These are phyloP conservation scores for Hoplostethus atlanticus DNA, from an alignment of 2,797 vertebrate genomes.

Conservation along the genomic window DNA sequence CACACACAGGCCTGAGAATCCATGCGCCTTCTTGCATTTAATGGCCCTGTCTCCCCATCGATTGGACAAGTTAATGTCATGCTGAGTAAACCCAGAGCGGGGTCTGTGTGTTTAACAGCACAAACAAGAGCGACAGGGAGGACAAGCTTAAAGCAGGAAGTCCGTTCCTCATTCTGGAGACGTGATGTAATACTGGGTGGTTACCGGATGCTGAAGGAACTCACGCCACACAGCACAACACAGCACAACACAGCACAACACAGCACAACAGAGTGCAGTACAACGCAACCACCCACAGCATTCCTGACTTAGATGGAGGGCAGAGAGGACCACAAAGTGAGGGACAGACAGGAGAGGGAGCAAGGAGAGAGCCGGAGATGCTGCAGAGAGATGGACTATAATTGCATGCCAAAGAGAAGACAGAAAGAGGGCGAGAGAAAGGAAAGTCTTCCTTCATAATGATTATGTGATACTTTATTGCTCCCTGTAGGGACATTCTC, in stretches of 20 bases:
- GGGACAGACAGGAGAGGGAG: constrained; percentile 13
- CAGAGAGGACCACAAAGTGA: constrained; percentile 30
- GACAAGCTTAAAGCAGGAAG: constrained; percentile 13
- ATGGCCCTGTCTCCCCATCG: constrained; percentile 18
- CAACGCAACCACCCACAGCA: constrained; percentile 50
- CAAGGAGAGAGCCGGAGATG: constrained; percentile 21
- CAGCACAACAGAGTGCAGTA: background rate
- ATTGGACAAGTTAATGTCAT: constrained; percentile 25
- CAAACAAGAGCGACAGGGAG: constrained; percentile 10
- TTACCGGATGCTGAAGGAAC: constrained; percentile 19
- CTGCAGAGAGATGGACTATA: constrained; percentile 35
- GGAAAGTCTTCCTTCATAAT: constrained; percentile 13
- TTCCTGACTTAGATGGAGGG: constrained; percentile 45
- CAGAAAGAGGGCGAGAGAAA: constrained; percentile 3
- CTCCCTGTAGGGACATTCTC: constrained; percentile 5
- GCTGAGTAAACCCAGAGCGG: constrained; percentile 35
- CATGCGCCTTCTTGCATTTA: background rate
- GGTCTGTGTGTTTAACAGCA: background rate
- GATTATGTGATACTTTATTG: no score
- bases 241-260: background rate
- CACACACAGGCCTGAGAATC: constrained; percentile 1
- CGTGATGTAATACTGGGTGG: constrained; percentile 53
- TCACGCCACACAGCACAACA: constrained; percentile 25
- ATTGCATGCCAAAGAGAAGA: constrained; percentile 44
- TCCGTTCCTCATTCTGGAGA: constrained; percentile 46